These are phyloP conservation scores for Tetramorium parvispinum DNA, from an alignment of 1,140 invertebrate genomes.

Conservation along the genomic window DNA sequence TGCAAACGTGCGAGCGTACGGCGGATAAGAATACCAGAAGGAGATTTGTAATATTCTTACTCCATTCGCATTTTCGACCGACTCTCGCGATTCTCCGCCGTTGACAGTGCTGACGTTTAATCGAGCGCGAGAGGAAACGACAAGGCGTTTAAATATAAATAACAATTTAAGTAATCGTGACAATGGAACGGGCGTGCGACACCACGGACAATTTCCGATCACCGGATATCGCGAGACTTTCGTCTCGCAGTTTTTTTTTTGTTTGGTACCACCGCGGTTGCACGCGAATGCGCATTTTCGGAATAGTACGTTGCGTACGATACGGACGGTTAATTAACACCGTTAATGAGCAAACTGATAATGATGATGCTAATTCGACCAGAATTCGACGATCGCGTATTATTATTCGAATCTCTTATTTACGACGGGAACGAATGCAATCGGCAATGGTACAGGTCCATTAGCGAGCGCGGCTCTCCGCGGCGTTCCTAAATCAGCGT, in stretches of 20 bases:
- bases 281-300: slow-evolving; percentile 9
- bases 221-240: background rate
- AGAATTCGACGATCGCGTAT: slow-evolving; percentile 42
- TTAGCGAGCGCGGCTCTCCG: background rate
- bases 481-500: slow-evolving; percentile 33
- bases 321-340: slow-evolving; percentile 44
- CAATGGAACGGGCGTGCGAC: background rate
- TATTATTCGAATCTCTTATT: slow-evolving; percentile 59
- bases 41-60: slow-evolving; percentile 26
- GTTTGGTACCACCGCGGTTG: background rate
- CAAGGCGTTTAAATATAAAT: background rate
- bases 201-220: slow-evolving; percentile 11
- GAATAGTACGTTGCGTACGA: background rate
- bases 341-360: slow-evolving; percentile 41
- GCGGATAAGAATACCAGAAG: slow-evolving; percentile 21
- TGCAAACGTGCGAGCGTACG: slow-evolving; percentile 7
- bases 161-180: slow-evolving; percentile 6
- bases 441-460: slow-evolving; percentile 22
- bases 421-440: slow-evolving; percentile 17
- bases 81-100: background rate
- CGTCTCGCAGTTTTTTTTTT: background rate
- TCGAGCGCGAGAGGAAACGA: background rate
- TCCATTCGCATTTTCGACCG: background rate
- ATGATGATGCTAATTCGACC: slow-evolving; percentile 44
- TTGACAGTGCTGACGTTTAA: background rate